phyloP scores from a whole-genome alignment of 2,113 vertebrate species.

The Colaptes auratus region DNA sequence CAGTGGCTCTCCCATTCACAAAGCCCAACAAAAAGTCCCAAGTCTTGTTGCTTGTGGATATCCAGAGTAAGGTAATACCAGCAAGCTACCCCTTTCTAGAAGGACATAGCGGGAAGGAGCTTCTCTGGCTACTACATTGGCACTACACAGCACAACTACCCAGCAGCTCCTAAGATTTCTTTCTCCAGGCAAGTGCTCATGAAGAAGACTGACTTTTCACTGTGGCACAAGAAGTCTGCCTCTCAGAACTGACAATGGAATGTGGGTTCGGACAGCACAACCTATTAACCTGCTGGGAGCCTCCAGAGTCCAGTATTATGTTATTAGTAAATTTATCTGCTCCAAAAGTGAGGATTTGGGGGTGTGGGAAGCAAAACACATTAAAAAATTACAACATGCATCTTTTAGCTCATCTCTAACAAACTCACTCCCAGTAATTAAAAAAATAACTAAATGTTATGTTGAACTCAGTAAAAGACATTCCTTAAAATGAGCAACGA shows the following conservation, averaged over 20 bases:
- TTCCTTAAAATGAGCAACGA: background rate
- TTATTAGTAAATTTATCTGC: background rate
- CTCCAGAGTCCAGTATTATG: background rate
- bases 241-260: rapidly evolving
- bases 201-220: rapidly evolving
- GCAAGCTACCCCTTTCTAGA: background rate
- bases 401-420: background rate
- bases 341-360: background rate
- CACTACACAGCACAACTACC: rapidly evolving
- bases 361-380: background rate
- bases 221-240: background rate
- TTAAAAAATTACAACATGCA: rapidly evolving
- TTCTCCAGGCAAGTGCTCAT: rapidly evolving
- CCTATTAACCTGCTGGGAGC: background rate
- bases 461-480: background rate
- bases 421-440: background rate
- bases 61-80: background rate
- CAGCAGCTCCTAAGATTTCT: background rate
- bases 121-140: background rate
- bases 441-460: background rate
- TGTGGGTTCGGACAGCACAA: background rate
- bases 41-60: background rate
- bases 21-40: background rate
- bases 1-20: background rate
- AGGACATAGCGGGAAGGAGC: rapidly evolving